phyloP scores from a whole-genome alignment of 2,888 invertebrate species.

The Axea sp. region DNA sequence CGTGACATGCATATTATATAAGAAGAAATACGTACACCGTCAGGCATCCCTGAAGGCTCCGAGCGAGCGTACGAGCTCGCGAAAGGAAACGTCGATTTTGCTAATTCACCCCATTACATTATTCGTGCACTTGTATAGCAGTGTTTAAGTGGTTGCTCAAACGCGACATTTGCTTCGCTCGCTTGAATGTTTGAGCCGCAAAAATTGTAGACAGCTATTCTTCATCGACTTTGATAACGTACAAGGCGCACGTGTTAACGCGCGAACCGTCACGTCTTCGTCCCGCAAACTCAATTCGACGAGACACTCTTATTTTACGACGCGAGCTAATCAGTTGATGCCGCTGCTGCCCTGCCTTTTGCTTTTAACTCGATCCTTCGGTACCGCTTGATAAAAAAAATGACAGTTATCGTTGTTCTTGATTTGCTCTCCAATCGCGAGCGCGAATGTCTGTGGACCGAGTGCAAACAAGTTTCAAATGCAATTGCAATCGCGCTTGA shows the following conservation, averaged over 20 bases:
- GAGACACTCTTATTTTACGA: slow-evolving; percentile 1
- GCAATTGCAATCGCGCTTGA: no score
- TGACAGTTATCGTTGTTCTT: no score
- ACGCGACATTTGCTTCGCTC: slow-evolving; percentile 28
- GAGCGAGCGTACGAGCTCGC: slow-evolving; percentile 18
- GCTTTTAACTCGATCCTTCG: no score
- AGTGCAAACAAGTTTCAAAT: no score
- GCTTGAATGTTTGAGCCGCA: slow-evolving; percentile 23
- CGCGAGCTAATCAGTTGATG: slow-evolving; percentile 1
- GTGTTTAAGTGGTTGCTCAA: slow-evolving; percentile 43
- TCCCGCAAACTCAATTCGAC: slow-evolving; percentile 9
- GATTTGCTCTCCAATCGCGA: no score
- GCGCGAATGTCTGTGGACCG: no score
- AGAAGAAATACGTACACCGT: slow-evolving; percentile 46
- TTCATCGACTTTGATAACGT: slow-evolving; percentile 17
- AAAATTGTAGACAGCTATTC: slow-evolving; percentile 14
- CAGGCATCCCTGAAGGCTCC: slow-evolving; percentile 28
- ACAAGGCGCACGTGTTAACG: slow-evolving; percentile 2
- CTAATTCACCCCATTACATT: slow-evolving; percentile 49
- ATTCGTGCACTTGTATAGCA: slow-evolving; percentile 33
- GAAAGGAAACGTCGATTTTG: slow-evolving; percentile 45
- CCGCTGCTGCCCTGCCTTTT: no score
- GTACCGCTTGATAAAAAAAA: no score
- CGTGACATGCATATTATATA: slow-evolving; percentile 62
- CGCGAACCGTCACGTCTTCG: slow-evolving; percentile 14